Evolutionary conservation across 30 jellyfish, hydroid and myxozoan species (phyloP).

Genomic region (Aurelia aurita complex sp. Pacific): DNA sequence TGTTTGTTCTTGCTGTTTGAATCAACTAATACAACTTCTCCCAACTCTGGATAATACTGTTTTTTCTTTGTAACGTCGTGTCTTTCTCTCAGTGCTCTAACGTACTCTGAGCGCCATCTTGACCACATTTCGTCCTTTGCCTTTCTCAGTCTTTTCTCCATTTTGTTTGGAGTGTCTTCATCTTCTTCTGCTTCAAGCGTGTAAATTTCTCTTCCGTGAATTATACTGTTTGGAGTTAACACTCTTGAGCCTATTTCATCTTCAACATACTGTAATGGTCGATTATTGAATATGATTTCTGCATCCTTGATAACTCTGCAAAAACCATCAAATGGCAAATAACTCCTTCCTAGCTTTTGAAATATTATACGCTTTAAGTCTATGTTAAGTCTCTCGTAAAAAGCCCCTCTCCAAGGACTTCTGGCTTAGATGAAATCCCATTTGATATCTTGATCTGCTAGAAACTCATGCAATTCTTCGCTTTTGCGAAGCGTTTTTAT

Average conservation of each 20-base stretch:
- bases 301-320: too few relatives aligned
- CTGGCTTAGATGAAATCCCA: too few relatives aligned
- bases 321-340: slow-evolving; percentile 38
- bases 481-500: too few relatives aligned
- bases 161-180: slow-evolving; percentile 20
- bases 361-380: slow-evolving; percentile 30
- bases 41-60: too few relatives aligned
- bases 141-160: slow-evolving; percentile 33
- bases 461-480: too few relatives aligned
- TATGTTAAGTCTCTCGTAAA: slow-evolving; percentile 54
- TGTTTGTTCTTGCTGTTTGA: too few relatives aligned
- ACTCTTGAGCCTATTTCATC: slow-evolving; percentile 54
- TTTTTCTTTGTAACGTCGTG: too few relatives aligned
- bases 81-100: too few relatives aligned
- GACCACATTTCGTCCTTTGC: slow-evolving; percentile 50
- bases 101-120: too few relatives aligned
- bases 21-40: too few relatives aligned
- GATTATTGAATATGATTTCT: neutral
- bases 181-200: slow-evolving; percentile 18
- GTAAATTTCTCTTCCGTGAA: slow-evolving; percentile 51
- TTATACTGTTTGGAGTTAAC: slow-evolving; percentile 43
- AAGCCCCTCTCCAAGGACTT: too few relatives aligned
- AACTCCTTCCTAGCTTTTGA: slow-evolving; percentile 50
- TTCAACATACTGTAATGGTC: slow-evolving; percentile 66
- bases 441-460: too few relatives aligned